Percentiles rank a stretch among this genome's conserved stretches.
These are phyloP conservation scores for Coregonus ussuriensis DNA, from an alignment of 2,797 vertebrate genomes.

Conservation along the genomic window DNA sequence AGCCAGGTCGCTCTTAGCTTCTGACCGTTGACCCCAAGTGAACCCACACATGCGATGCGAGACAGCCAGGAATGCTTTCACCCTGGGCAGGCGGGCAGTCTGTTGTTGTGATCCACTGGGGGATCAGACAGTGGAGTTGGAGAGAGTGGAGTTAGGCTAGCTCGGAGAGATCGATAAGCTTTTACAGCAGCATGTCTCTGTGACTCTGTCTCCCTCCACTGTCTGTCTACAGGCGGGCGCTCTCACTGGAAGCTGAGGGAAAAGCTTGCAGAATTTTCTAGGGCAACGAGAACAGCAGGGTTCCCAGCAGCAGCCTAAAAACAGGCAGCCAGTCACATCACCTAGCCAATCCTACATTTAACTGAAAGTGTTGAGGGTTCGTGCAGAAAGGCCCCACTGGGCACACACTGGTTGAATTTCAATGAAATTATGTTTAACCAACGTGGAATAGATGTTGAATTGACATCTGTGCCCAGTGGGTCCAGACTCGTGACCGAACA, in stretches of 20 bases:
- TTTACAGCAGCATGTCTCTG: background rate
- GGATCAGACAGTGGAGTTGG: background rate
- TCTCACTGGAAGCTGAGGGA: background rate
- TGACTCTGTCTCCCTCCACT: background rate
- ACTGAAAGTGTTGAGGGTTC: no score
- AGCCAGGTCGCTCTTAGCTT: constrained; percentile 21
- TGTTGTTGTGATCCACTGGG: constrained; percentile 15
- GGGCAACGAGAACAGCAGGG: background rate
- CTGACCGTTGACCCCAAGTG: constrained; percentile 47
- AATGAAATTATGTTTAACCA: no score
- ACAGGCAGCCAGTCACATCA: background rate
- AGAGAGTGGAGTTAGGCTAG: background rate
- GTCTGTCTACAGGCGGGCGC: background rate
- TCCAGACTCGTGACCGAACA: background rate
- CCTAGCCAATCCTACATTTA: background rate
- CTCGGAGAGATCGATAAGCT: background rate
- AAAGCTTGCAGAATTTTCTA: constrained; percentile 12
- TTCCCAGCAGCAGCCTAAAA: background rate
- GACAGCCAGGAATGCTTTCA: constrained; percentile 20
- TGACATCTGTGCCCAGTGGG: background rate
- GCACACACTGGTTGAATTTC: no score
- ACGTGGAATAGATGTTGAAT: no score
- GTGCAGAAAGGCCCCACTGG: no score
- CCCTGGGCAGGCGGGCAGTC: background rate
- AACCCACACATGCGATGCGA: constrained; percentile 14